Base-by-base conservation (phyloP, 2,888 invertebrate genomes). In the Drosophila hamatofila region DNA sequence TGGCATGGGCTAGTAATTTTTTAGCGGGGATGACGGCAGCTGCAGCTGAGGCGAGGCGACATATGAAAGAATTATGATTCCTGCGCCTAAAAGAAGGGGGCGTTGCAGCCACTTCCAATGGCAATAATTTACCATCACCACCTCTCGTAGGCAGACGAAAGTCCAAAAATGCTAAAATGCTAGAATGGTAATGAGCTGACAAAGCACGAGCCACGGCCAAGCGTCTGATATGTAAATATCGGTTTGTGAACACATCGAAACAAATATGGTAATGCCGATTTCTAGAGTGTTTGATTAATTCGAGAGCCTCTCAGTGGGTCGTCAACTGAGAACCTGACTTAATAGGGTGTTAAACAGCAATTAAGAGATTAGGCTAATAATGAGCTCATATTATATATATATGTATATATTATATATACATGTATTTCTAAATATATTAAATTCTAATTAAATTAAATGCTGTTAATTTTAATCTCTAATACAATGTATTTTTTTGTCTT, bases 11-110 rank as follows among this genome's bases (percentile, higher is more conserved):
- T 59, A 52, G 56, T 57, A 12, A 30, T 56, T 63, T 65, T 58
- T 81, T 52, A 39, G 67, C 49, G 56, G 52, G 69, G 41, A 30
- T 30, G 78, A 72, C 72, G 80, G 70, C 73, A 66, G 54, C 67
- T n/a, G 39, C 1, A 62, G 35, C 64, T 9, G 18, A 9, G 58
- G 61, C 55, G 37, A 63, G 60, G 65, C 65, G 65, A 71, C 74
- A 74, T 75, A 64, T 75, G 75, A 71, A 76, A 61, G 77, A 86
- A 81, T 81, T 86, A 77, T 81, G 75, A 86, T 80, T 83, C 80
- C 62, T 70, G 41, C 27, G 37, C 12, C 39, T 8, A 16, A 37
- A 25, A 65, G 33, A 69, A 62, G 76, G 75, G 49, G 79, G 79
- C 75, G 75, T 77, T 62, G 55, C 27, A 39, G 49, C 57, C 66